Base-by-base conservation (phyloP, 2,888 invertebrate genomes). In the Oscheius myriophilus region DNA sequence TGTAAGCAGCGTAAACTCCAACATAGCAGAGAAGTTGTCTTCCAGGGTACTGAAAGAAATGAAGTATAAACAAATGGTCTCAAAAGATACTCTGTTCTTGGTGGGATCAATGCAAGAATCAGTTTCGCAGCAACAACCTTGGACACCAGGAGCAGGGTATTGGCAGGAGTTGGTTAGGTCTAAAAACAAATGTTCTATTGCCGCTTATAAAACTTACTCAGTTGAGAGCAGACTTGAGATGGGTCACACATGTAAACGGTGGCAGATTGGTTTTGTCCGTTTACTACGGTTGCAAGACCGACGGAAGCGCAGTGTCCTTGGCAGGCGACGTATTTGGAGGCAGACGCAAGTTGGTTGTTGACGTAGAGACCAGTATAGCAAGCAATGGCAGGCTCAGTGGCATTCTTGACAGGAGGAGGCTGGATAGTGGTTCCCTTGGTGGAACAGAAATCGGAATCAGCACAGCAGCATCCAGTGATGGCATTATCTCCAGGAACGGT, bases 21-120 rank as follows among this genome's bases (percentile, higher is more conserved):
- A 76, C 76, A 69, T 73, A 76, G 64, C 76, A 76, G 51, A 25
- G 54, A 33, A 69, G 33, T 65, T 67, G 70, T 16, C 26, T 12
- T 4, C 21, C 53, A 18, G 53, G 72, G 23, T 2, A 58, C 55
- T 68, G 26, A 53, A 54, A 7, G 68, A 62, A n/a, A n/a, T n/a
- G n/a, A n/a, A n/a, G n/a, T n/a, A n/a, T n/a, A n/a, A n/a, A n/a
- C n/a, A n/a, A n/a, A n/a, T n/a, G n/a, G n/a, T n/a, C n/a, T n/a
- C n/a, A n/a, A n/a, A n/a, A n/a, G n/a, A n/a, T 43, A 46, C 46
- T 23, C 74, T 67, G 65, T 72, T 69, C 67, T 58, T 52, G 54
- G 65, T 70, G 26, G 74, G 76, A 54, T 77, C 73, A 54, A 78
- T 75, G 49, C 78, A 78, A 42, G 70, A 73, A 55, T 78, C 72